These are phyloP conservation scores for Pollenia labialis DNA, from an alignment of 2,888 invertebrate genomes.

Conservation along the genomic window DNA sequence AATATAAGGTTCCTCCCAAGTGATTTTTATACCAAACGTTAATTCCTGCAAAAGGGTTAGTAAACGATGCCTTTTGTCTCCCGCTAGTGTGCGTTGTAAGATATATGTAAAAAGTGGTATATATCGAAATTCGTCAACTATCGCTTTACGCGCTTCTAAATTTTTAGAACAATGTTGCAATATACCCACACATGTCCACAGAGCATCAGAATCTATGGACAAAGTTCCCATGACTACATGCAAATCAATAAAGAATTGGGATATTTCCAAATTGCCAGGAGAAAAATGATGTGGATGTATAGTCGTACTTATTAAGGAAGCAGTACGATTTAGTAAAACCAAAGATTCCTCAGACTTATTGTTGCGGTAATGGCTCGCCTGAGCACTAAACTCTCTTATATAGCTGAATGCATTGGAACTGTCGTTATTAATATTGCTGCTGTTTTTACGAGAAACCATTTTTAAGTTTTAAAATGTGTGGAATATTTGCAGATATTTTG, in stretches of 20 bases:
- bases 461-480: background rate
- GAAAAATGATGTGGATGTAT: conserved; percentile 77
- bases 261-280: conserved; percentile 79
- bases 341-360: conserved; percentile 79
- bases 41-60: conserved; percentile 86
- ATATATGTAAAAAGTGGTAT: conserved; percentile 80
- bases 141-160: conserved; percentile 78
- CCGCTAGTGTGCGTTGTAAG: conserved; percentile 77
- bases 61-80: conserved; percentile 79
- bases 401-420: conserved; percentile 78
- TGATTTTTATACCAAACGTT: conserved; percentile 91
- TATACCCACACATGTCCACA: conserved; percentile 81
- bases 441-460: conserved; percentile 62
- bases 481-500: background rate
- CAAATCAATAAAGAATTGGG: conserved; percentile 82
- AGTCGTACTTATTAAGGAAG: conserved; percentile 76
- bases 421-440: conserved; percentile 68
- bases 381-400: conserved; percentile 80
- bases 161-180: conserved; percentile 82
- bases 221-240: conserved; percentile 80
- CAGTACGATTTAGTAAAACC: conserved; percentile 80
- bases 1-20: conserved; percentile 92
- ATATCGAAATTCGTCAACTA: conserved; percentile 82
- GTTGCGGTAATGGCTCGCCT: conserved; percentile 78
- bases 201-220: conserved; percentile 78